These are phyloP conservation scores for Bovichtus variegatus DNA, from an alignment of 2,797 vertebrate genomes.

Conservation along the genomic window DNA sequence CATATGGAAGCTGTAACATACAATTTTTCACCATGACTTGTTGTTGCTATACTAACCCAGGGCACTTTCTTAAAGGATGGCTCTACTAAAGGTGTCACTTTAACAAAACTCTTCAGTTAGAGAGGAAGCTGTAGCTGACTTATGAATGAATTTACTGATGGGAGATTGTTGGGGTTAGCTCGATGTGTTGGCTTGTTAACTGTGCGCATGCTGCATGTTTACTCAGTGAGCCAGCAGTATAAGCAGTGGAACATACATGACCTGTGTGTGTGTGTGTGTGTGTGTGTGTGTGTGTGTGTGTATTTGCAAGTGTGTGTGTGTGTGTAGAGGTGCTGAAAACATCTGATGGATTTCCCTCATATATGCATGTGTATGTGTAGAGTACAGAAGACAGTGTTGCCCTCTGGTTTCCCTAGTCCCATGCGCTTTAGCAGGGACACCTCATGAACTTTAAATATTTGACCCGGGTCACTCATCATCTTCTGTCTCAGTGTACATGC, in stretches of 20 bases:
- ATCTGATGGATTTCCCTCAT: conserved; percentile 66
- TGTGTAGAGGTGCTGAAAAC: conserved; percentile 63
- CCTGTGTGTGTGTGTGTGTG: conserved; percentile 21
- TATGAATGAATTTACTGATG: conserved; percentile 34
- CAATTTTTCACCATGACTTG: background rate
- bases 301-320: conserved; percentile 21
- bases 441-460: background rate
- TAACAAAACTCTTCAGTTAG: background rate
- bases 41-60: background rate
- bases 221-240: conserved; percentile 31
- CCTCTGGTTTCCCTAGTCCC: background rate
- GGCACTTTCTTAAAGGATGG: conserved; percentile 4
- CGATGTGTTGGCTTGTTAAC: conserved; percentile 44
- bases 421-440: background rate
- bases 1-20: background rate
- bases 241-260: conserved; percentile 37
- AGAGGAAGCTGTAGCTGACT: background rate
- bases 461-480: background rate
- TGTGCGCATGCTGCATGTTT: conserved; percentile 36
- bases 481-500: background rate
- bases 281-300: conserved; percentile 18
- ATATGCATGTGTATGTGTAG: conserved; percentile 16
- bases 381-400: conserved; percentile 21
- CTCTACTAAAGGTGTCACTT: background rate
- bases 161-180: conserved; percentile 19